Conservation (phyloP, 2,888 invertebrate genomes). For the Corythucha ciliata region DNA sequence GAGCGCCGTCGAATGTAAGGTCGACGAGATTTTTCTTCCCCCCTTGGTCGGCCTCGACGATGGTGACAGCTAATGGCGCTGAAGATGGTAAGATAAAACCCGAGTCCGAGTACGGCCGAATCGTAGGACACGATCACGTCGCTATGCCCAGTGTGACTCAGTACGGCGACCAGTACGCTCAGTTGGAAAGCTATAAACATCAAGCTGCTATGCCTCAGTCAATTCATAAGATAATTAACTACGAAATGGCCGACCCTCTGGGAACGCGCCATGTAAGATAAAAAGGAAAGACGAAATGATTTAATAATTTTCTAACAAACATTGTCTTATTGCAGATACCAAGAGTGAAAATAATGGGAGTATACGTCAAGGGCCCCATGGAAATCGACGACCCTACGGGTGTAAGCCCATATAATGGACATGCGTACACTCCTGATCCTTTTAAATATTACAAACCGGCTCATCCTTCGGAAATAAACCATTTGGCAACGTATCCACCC, state of each 20-base stretch:
- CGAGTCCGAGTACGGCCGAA: too few relatives aligned
- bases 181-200: constrained; percentile 18
- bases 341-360: constrained; percentile 25
- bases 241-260: too few relatives aligned
- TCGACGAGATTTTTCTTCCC: too few relatives aligned
- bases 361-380: constrained; percentile 22
- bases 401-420: constrained; percentile 29
- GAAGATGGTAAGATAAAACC: too few relatives aligned
- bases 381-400: constrained; percentile 16
- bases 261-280: too few relatives aligned
- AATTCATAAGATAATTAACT: too few relatives aligned
- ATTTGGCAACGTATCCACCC: constrained; percentile 22
- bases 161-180: constrained; percentile 7
- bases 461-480: constrained; percentile 30
- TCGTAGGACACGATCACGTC: too few relatives aligned
- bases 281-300: too few relatives aligned
- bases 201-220: too few relatives aligned
- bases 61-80: too few relatives aligned
- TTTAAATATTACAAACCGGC: constrained; percentile 31
- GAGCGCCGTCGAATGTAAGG: too few relatives aligned
- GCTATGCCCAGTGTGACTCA: constrained; percentile 1
- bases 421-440: constrained; percentile 32
- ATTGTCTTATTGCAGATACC: constrained; percentile 12
- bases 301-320: background rate
- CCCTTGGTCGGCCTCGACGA: too few relatives aligned